Base-by-base conservation (phyloP, 2,888 invertebrate species). In the Carabus problematicus region DNA sequence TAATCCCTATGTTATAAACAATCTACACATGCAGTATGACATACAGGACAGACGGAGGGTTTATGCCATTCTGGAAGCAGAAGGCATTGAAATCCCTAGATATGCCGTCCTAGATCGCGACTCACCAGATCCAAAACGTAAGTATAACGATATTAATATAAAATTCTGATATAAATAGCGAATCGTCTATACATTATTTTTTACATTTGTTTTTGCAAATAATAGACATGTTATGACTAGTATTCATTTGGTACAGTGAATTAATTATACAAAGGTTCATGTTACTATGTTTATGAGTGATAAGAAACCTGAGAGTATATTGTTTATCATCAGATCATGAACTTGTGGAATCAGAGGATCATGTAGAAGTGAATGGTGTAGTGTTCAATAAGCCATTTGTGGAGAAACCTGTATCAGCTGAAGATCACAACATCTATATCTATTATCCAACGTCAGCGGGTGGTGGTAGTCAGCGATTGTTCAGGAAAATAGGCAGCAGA, bases 341-440 rank as follows among this genome's bases (percentile, higher is more conserved):
- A 80, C 82, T 97, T 66, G 92, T 96, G 58, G 97, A 98, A 82
- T 94, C 94, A 0, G 98, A 98, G 80, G 98, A 98, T 82, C 95
- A 96, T 76, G 97, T 98, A 3, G 98, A 98, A 84, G 95, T 98
- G 56, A 96, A 97, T 80, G 97, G 97, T 6, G 90, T 94, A 39
- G 91, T 91, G 18, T 98, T 98, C 79, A 97, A 97, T 79, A 98
- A 98, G 79, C 99, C 99, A 0, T 99, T 99, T 84, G 99, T 99
- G 16, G 99, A 99, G 84, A 99, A 99, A 80, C 99, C 99, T 0
- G 95, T 99, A 7, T 97, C 97, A 18, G 99, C 99, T 0, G 99
- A 99, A 83, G 98, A 99, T 84, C 99, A 99, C 82, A 99, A 99
- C 82, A 97, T 99, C 79, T 98, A 98, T 81, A 99, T 99, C 76